Percentiles rank a stretch among this genome's conserved stretches.
These are phyloP conservation scores for Mesorhabditis spiculigera DNA, from an alignment of 2,888 invertebrate genomes.

Conservation along the genomic window DNA sequence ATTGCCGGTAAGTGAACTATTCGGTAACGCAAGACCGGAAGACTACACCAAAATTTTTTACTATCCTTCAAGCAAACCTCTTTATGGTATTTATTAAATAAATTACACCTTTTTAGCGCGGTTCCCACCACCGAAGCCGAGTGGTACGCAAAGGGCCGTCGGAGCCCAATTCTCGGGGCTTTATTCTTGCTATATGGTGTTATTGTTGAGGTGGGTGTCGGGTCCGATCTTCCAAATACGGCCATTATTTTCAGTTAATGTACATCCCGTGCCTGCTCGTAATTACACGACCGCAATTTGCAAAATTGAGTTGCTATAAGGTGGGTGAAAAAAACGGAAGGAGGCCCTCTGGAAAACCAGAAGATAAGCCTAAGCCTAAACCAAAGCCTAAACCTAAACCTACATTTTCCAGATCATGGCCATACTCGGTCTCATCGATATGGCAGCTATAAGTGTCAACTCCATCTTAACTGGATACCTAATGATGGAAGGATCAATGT, in stretches of 20 bases:
- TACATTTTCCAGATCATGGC: background rate
- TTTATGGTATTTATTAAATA: background rate
- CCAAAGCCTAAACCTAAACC: background rate
- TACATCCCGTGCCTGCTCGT: background rate
- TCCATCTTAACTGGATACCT: constrained; percentile 15
- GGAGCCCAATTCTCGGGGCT: background rate
- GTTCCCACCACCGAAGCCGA: background rate
- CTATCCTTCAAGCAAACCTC: too few relatives aligned
- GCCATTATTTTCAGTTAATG: background rate
- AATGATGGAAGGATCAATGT: constrained; percentile 9
- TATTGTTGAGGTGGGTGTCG: background rate
- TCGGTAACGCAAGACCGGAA: too few relatives aligned
- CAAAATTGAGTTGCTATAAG: background rate
- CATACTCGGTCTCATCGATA: constrained; percentile 14
- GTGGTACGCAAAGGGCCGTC: background rate
- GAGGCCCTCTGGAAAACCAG: too few relatives aligned
- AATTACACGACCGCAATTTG: background rate
- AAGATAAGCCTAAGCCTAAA: background rate
- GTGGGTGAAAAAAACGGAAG: background rate
- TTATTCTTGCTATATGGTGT: background rate
- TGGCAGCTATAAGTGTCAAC: constrained; percentile 17
- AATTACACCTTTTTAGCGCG: background rate
- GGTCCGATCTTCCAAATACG: background rate
- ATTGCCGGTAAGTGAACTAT: background rate
- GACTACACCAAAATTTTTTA: too few relatives aligned